Evolutionary conservation across 2,888 invertebrate genomes (phyloP).

Genomic region (Chrysolina oricalcia): DNA sequence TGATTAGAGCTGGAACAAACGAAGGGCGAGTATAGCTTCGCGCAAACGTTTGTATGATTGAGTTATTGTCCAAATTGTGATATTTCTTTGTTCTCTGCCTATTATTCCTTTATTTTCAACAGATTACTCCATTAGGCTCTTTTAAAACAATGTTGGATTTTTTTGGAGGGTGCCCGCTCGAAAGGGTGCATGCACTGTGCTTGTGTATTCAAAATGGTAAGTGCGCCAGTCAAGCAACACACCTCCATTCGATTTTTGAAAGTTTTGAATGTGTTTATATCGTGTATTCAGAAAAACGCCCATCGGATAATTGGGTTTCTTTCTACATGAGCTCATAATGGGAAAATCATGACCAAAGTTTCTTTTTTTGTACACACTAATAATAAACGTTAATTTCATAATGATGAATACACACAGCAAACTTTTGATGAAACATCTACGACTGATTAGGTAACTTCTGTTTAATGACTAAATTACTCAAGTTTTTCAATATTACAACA

Average conservation of each 20-base stretch:
- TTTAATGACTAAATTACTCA: too few relatives aligned
- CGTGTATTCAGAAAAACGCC: conserved; percentile 4
- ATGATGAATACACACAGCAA: too few relatives aligned
- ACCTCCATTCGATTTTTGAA: background rate
- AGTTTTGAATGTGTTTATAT: conserved; percentile 7
- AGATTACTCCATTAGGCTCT: conserved; percentile 59
- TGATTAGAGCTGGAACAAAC: conserved; percentile 62
- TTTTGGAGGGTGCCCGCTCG: conserved; percentile 37
- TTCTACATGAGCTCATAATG: background rate
- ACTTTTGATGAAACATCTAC: too few relatives aligned
- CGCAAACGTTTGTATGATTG: conserved; percentile 61
- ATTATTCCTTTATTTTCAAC: conserved; percentile 66
- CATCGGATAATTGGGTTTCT: background rate
- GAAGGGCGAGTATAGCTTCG: conserved; percentile 57
- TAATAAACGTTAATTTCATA: too few relatives aligned
- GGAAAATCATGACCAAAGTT: background rate
- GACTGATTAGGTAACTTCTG: too few relatives aligned
- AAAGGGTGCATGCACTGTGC: conserved; percentile 42
- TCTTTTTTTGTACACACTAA: too few relatives aligned
- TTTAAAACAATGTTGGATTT: conserved; percentile 60
- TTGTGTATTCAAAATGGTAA: conserved; percentile 36
- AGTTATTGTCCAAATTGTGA: conserved; percentile 61
- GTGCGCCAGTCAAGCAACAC: conserved; percentile 11
- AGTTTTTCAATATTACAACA: too few relatives aligned
- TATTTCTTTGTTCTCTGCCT: conserved; percentile 64